Base-by-base conservation (phyloP, 2,888 invertebrate species). In the Heliconius ethilla region DNA sequence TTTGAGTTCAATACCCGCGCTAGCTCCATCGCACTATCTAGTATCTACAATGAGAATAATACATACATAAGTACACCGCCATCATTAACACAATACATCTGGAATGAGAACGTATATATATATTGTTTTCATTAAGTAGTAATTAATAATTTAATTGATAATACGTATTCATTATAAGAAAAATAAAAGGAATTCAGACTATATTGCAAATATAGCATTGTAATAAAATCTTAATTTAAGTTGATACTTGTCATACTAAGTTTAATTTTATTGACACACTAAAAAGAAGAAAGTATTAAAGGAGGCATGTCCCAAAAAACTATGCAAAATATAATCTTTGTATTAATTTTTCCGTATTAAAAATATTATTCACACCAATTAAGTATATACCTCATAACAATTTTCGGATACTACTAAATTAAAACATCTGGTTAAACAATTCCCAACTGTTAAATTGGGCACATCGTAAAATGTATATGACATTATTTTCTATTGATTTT, bases 1-100 rank as follows among this genome's bases (percentile, higher is more conserved):
- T 86, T 86, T 85, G 91, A 89, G 93, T 92, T 93, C 93, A 93
- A 89, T 92, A 93, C 90, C 93, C 93, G 92, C 87, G 87, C 87
- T 88, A 86, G 87, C 85, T 86, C 88, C 86, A 78, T 83, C 82
- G 79, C 75, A 84, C 89, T 86, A 87, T 89, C 88, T 86, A 89
- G 89, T 86, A 87, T 89, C 88, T 86, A 89, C 90, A 88, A 89
- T 89, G 85, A 87, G 86, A 87, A 86, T 88, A 86, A 85, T 86
- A 59, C n/a, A 9, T n/a, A 86, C 87, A 86, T 59, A 86, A 87
- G 86, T 78, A 78, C 27, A 78, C 59, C 59, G 70, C 51, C 67
- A 29, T 70, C 13, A 27, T 74, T 40, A 33, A 37, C 33, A 72
- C n/a, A 72, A 33, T 33, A 55, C 25, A 40, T 25, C 22, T 67